phyloP scores from a whole-genome alignment of 1,140 invertebrate species.

The Diorhabda carinulata region DNA sequence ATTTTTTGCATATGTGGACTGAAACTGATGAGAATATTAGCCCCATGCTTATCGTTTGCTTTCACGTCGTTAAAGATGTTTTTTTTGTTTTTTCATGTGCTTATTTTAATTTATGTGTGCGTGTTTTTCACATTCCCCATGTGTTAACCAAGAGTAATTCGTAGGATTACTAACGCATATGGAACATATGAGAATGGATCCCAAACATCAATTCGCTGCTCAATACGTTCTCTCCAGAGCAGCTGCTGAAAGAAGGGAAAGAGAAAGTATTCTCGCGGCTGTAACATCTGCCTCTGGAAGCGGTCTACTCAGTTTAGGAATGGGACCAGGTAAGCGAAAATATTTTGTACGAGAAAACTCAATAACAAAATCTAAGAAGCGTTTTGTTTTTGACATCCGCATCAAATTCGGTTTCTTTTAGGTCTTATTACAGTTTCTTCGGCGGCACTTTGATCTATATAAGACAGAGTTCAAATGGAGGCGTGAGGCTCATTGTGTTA shows the following conservation, averaged over 20 bases:
- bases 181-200: constrained; percentile 96
- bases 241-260: constrained; percentile 80
- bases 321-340: constrained; percentile 40
- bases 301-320: constrained; percentile 43
- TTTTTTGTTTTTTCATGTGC: background rate
- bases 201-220: constrained; percentile 92
- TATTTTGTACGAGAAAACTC: too few species aligned
- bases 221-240: constrained; percentile 88
- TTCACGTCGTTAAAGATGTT: background rate
- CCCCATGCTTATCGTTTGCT: background rate
- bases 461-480: too few species aligned
- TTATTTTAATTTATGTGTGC: background rate
- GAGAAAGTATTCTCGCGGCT: constrained; percentile 71
- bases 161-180: constrained; percentile 86
- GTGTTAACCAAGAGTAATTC: background rate
- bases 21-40: constrained; percentile 21
- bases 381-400: too few species aligned
- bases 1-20: constrained; percentile 17
- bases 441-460: too few species aligned
- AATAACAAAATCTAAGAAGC: too few species aligned
- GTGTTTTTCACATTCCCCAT: background rate
- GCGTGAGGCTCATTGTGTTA: too few species aligned
- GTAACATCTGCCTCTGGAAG: constrained; percentile 60
- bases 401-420: too few species aligned
- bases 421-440: too few species aligned